Conservation (phyloP, 2,113 vertebrate species). For the Piaya cayana region DNA sequence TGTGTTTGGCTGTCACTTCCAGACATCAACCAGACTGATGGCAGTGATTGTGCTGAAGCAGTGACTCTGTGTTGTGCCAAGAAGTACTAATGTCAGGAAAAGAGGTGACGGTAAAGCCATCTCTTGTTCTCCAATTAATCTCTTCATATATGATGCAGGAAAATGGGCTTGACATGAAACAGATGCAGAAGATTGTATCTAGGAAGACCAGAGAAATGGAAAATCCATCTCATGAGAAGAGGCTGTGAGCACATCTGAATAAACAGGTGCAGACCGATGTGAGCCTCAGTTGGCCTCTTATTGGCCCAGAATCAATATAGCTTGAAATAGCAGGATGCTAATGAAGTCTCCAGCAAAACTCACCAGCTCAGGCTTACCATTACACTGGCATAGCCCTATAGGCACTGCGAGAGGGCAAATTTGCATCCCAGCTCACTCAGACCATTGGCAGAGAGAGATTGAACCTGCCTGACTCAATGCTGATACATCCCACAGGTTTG, state of each 20-base stretch:
- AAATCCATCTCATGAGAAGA: constrained; percentile 24
- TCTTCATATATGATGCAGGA: background rate
- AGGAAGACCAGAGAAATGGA: constrained; percentile 8
- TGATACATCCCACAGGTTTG: background rate
- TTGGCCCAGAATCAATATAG: background rate
- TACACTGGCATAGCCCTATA: background rate
- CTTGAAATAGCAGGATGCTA: background rate
- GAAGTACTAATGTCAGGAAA: background rate
- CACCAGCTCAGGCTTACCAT: background rate
- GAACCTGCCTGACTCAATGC: background rate
- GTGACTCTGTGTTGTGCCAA: background rate
- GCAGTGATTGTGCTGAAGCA: constrained; percentile 24
- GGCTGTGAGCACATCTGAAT: constrained; percentile 11
- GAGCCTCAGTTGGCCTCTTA: background rate
- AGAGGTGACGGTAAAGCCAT: background rate
- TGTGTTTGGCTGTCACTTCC: constrained; percentile 8
- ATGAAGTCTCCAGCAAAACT: constrained; percentile 43
- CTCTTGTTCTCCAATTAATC: constrained; percentile 15
- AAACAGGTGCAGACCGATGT: constrained; percentile 19
- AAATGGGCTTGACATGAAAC: background rate
- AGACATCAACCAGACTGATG: constrained; percentile 34
- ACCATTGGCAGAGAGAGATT: background rate
- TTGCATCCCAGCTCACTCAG: background rate
- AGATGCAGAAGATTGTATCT: constrained; percentile 16
- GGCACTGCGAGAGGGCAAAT: background rate